These are phyloP conservation scores for Limenitis camilla DNA, from an alignment of 2,888 invertebrate species.

Conservation along the genomic window DNA sequence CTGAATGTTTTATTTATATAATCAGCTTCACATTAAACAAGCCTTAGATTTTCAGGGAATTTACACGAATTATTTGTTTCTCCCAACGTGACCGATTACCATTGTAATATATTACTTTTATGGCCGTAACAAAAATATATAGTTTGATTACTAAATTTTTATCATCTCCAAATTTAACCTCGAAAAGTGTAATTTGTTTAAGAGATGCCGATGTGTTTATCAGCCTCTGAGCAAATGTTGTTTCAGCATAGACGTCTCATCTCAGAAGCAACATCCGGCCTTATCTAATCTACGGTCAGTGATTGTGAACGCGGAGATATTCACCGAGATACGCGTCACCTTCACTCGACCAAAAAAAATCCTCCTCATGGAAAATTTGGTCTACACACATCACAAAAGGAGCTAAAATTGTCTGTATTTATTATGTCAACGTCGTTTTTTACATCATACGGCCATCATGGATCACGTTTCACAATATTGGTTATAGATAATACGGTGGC, in stretches of 20 bases:
- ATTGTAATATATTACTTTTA: neutral
- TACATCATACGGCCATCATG: slow-evolving; percentile 8
- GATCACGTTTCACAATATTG: slow-evolving; percentile 23
- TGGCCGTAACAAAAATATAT: neutral
- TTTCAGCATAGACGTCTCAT: slow-evolving; percentile 27
- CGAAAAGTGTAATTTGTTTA: slow-evolving; percentile 1
- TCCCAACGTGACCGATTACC: neutral
- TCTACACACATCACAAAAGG: neutral
- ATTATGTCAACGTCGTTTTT: neutral
- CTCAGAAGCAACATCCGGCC: slow-evolving; percentile 57
- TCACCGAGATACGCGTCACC: slow-evolving; percentile 49
- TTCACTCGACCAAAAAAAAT: slow-evolving; percentile 2
- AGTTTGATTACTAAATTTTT: neutral
- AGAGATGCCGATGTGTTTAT: slow-evolving; percentile 18
- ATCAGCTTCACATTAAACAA: slow-evolving; percentile 2
- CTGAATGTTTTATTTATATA: slow-evolving; percentile 6
- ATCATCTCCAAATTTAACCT: neutral
- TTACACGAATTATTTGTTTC: neutral
- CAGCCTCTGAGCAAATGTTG: slow-evolving; percentile 30
- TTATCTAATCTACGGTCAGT: slow-evolving; percentile 73
- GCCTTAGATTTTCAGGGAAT: neutral
- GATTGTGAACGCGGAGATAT: slow-evolving; percentile 52
- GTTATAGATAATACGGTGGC: slow-evolving; percentile 20
- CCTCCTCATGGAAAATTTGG: slow-evolving; percentile 1
- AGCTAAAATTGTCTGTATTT: slow-evolving; percentile 2